phyloP scores from a whole-genome alignment of 1,140 invertebrate genomes.

The Caenorhabditis brenneri region DNA sequence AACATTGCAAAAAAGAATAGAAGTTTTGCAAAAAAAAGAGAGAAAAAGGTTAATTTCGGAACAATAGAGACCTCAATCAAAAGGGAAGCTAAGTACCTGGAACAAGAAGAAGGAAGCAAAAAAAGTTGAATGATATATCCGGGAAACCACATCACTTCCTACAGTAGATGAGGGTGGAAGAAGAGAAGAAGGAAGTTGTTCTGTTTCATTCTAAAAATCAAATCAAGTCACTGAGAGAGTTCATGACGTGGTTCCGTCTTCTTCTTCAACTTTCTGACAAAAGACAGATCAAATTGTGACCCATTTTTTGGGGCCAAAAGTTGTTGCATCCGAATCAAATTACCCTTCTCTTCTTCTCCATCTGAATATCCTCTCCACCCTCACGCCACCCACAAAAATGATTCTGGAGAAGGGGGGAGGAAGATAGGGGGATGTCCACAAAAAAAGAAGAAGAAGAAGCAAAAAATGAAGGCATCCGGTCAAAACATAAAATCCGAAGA shows the following conservation, averaged over 20 bases:
- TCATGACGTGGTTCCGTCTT: slow-evolving; percentile 5
- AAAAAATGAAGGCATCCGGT: slow-evolving; percentile 17
- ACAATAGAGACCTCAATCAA: not conserved
- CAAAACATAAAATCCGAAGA: not conserved
- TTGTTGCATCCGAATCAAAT: slow-evolving; percentile 32
- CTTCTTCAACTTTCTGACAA: not conserved
- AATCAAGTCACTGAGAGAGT: slow-evolving; percentile 28
- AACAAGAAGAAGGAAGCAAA: not conserved
- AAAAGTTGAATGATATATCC: not conserved
- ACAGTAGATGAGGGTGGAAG: not conserved
- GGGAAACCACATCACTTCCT: not conserved
- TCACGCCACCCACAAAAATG: slow-evolving; percentile 22
- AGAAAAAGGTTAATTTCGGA: slow-evolving; percentile 27
- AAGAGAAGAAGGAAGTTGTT: not conserved
- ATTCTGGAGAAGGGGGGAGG: not conserved
- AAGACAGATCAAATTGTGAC: slow-evolving; percentile 37
- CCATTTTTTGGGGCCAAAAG: slow-evolving; percentile 30
- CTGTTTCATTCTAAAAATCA: not conserved
- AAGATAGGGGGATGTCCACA: slow-evolving; percentile 4
- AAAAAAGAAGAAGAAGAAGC: not conserved
- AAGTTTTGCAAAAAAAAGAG: not conserved
- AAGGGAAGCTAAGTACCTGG: not conserved
- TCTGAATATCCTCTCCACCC: slow-evolving; percentile 12
- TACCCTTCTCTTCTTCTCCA: slow-evolving; percentile 27
- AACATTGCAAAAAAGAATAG: not conserved